Percentiles rank a stretch among this genome's conserved stretches.
These are phyloP conservation scores for Cyanoliseus patagonus DNA, from an alignment of 2,113 vertebrate species.

Conservation along the genomic window DNA sequence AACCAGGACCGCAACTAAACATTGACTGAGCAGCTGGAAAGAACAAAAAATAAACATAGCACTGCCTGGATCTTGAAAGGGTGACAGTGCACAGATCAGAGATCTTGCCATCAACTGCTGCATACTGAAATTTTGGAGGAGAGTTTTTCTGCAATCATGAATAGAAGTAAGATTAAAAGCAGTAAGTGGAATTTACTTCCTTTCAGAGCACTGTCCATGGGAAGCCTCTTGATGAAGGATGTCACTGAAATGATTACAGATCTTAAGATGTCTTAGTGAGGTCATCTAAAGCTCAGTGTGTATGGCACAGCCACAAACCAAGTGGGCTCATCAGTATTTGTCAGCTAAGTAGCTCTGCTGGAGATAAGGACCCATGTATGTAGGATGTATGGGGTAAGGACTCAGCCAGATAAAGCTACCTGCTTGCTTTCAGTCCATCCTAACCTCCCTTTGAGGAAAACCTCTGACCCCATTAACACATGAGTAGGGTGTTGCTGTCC, in stretches of 20 bases:
- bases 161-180: not conserved
- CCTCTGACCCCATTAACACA: not conserved
- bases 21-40: not conserved
- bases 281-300: not conserved
- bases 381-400: not conserved
- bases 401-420: not conserved
- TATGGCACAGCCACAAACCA: not conserved
- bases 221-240: not conserved
- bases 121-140: not conserved
- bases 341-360: not conserved
- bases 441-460: not conserved
- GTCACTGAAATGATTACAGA: not conserved
- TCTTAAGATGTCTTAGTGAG: not conserved
- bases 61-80: not conserved
- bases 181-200: not conserved
- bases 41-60: not conserved
- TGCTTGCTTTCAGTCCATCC: not conserved
- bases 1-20: not conserved
- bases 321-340: not conserved
- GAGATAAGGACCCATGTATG: not conserved
- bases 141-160: not conserved
- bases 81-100: not conserved
- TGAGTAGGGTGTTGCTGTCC: not conserved
- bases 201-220: not conserved
- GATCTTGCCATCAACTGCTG: not conserved